Evolutionary conservation across 2,888 invertebrate species (phyloP), one percentile per base, ranked within the genome.

Genomic region (Gymnosoma rotundatum): DNA sequence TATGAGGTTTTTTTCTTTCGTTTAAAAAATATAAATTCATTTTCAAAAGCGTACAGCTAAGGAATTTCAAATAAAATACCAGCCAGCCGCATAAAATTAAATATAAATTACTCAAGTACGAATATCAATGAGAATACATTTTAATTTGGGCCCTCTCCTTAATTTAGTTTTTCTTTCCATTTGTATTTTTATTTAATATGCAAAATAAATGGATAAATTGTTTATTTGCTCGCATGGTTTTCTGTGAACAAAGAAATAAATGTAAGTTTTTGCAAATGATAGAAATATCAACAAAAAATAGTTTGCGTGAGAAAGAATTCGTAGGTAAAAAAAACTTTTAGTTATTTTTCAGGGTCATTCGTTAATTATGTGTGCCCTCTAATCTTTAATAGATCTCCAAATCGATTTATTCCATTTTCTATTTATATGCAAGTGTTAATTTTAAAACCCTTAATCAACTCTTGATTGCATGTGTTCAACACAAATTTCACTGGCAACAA

Each of bases 41-140:
- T n/a, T 79, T 67, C 45, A 56, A 45, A 64, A 32, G 56, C 50
- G 58, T 58, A 70, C 70, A 52, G 60, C 70, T 38, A 64, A 72
- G 42, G 42, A 58, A 76, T 76, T 70, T 64, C 56, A 72, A 61
- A 70, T 36, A 52, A 75, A 72, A 76, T 60, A n/a, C 69, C 42
- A 69, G 64, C 69, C 52, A 74, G 42, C 66, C 38, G 50, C 52
- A 72, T 32, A 61, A 72, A 56, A 50, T 48, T 76, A 61, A 50
- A 60, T 58, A 78, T 78, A 81, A 74, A 84, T 74, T 78, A 76
- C 73, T 74, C 76, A 81, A 84, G 42, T 64, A 66, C 32, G 36
- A 75, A 66, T 32, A 36, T 38, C 73, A 69, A 32, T 69, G 54
- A 58, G 32, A 73, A 69, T 78, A 38, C 45, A 45, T 76, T n/a